Percentiles rank a stretch among this genome's conserved stretches.
These are phyloP conservation scores for Xestobium rufovillosum DNA, from an alignment of 2,888 invertebrate species.

Conservation along the genomic window DNA sequence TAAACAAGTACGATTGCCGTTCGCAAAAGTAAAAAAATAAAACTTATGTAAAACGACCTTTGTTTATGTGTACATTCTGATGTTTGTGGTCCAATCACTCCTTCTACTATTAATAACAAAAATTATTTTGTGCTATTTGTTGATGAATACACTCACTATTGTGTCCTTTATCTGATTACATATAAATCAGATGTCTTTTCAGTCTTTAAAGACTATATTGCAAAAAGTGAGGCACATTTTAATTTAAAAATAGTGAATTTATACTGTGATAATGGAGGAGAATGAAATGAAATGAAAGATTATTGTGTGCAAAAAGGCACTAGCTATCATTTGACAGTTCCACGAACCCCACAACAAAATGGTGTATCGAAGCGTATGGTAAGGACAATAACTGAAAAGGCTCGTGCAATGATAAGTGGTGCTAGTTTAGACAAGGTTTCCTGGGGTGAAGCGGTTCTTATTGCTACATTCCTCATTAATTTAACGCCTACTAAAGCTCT, in stretches of 20 bases:
- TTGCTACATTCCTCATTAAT: constrained; percentile 20
- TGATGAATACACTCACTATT: constrained; percentile 19
- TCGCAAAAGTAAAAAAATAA: constrained; percentile 12
- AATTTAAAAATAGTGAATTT: constrained; percentile 16
- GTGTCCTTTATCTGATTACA: constrained; percentile 15
- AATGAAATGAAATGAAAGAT: constrained; percentile 17
- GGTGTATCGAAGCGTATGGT: constrained; percentile 15
- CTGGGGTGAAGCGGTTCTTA: constrained; percentile 30
- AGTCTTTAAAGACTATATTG: constrained; percentile 18
- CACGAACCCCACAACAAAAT: constrained; percentile 19
- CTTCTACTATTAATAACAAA: constrained; percentile 17
- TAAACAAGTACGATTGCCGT: constrained; percentile 6
- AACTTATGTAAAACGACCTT: constrained; percentile 19
- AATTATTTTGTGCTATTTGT: constrained; percentile 17
- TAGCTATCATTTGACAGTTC: constrained; percentile 14
- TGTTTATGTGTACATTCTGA: constrained; percentile 18
- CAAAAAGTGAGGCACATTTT: constrained; percentile 18
- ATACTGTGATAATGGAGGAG: constrained; percentile 22
- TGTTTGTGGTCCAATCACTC: constrained; percentile 19
- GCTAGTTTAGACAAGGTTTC: constrained; percentile 30
- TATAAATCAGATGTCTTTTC: constrained; percentile 18
- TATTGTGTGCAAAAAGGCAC: constrained; percentile 20
- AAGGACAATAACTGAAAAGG: constrained; percentile 25
- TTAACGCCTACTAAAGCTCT: constrained; percentile 23
- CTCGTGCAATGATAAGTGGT: constrained; percentile 22